Conservation (phyloP, 2,888 invertebrate species). For the Timema podura region DNA sequence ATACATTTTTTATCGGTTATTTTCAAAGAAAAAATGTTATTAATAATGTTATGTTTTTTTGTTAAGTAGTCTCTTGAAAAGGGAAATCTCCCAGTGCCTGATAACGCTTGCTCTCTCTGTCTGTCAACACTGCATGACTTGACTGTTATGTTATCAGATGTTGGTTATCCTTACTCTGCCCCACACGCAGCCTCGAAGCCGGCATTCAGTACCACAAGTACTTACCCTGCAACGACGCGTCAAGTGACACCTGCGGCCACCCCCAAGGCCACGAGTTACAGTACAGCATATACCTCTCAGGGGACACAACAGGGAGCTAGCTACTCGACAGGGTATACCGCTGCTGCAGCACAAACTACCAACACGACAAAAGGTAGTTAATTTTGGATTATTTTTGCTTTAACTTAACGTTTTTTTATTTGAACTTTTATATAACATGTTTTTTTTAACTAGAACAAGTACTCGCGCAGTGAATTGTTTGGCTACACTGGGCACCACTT, state of each 20-base stretch:
- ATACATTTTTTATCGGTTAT: not conserved
- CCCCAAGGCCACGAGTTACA: conserved; percentile 32
- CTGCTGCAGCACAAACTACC: conserved; percentile 48
- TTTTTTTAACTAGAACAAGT: no score
- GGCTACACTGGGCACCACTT: no score
- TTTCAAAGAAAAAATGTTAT: not conserved
- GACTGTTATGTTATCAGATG: not conserved
- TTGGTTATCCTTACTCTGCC: conserved; percentile 17
- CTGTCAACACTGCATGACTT: no score
- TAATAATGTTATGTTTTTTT: not conserved
- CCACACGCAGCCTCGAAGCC: conserved; percentile 55
- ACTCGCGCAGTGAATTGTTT: no score
- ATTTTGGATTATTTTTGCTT: conserved; percentile 12
- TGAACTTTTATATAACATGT: not conserved
- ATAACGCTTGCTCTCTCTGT: no score
- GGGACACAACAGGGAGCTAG: conserved; percentile 32
- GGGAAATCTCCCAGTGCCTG: no score
- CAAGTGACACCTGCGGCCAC: conserved; percentile 32
- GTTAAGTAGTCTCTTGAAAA: not conserved
- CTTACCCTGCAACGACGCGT: conserved; percentile 51
- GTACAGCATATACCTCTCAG: conserved; percentile 33
- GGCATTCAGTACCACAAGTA: conserved; percentile 65
- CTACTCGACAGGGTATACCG: conserved; percentile 41
- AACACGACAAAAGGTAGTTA: conserved; percentile 34
- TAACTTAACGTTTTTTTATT: not conserved